Evolutionary conservation across 2,888 invertebrate species (phyloP).

Genomic region (Tuta absoluta): DNA sequence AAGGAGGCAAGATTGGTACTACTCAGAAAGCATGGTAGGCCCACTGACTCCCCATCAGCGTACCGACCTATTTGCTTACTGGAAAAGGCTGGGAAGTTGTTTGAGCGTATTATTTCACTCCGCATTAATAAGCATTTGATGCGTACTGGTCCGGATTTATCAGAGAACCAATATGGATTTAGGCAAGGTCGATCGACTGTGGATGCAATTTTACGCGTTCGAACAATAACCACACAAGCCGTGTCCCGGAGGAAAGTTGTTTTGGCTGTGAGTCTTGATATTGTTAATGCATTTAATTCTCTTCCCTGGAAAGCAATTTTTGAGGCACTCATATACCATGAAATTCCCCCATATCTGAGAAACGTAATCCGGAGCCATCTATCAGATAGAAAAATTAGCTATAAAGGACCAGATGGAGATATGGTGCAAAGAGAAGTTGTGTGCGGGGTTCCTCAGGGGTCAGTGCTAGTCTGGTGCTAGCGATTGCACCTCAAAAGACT

Average conservation of each 20-base stretch:
- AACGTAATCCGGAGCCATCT: neutral
- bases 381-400: neutral
- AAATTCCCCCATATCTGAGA: neutral
- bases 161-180: slow-evolving; percentile 29
- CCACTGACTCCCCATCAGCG: too few relatives aligned
- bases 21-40: neutral
- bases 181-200: slow-evolving; percentile 6
- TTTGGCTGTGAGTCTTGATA: slow-evolving; percentile 33
- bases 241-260: slow-evolving; percentile 24
- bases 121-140: too few relatives aligned
- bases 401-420: neutral
- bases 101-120: slow-evolving; percentile 33
- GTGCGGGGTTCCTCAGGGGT: slow-evolving; percentile 10
- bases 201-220: slow-evolving; percentile 24
- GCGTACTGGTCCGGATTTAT: slow-evolving; percentile 26
- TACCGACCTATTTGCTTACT: slow-evolving; percentile 26
- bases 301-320: slow-evolving; percentile 33
- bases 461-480: slow-evolving; percentile 1
- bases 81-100: slow-evolving; percentile 35
- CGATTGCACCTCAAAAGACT: slow-evolving; percentile 31
- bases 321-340: slow-evolving; percentile 30
- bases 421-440: neutral
- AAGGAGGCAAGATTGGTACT: neutral
- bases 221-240: slow-evolving; percentile 14
- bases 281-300: slow-evolving; percentile 38